Evolutionary conservation across 2,888 invertebrate species (phyloP), one percentile per base, ranked within the genome.

Genomic region (Thysanoteuthis rhombus): DNA sequence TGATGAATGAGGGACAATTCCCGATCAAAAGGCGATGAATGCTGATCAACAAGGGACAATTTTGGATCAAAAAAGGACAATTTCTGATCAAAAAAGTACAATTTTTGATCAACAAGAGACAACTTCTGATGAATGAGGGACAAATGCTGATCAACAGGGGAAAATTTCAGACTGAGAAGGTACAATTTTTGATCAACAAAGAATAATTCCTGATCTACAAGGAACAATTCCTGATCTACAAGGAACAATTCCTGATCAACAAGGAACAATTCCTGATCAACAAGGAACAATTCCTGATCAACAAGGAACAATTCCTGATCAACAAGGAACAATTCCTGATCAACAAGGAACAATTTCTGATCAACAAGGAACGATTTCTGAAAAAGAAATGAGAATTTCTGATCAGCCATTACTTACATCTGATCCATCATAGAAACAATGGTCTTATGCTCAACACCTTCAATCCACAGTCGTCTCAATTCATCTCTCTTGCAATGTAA

Each of bases 361-460:
- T 42, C 42, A 42, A 42, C 42, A 42, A 42, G 42, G 10, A 5
- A 42, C 42, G 10, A 42, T 42, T 42, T 42, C 42, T 42, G 42
- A 47, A 22, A 19, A 4, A 47, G 3, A 47, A 47, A 47, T 19
- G 19, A 47, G 19, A 47, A 19, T 47, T 47, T 19, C 22, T 22
- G 16, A 90, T 1, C 8, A 8, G 36, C 16, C 12, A n/a, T 75
- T 16, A 97, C 98, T 97, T 97, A 98, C 98, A 99, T 99, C 97
- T 99, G 98, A 95, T 99, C 98, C 91, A 99, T 97, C 97, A 99
- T 98, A 95, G 98, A 98, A 90, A 99, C 97, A 94, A 99, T 98
- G 96, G 99, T 98, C 96, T 99, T 99, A 96, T 99, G 99, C 96
- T 99, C 99, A n/a, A 99, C 98, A 0, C 99, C 99, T 97, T 99